These are phyloP conservation scores for Leucania comma DNA, from an alignment of 2,888 invertebrate genomes.

Conservation along the genomic window DNA sequence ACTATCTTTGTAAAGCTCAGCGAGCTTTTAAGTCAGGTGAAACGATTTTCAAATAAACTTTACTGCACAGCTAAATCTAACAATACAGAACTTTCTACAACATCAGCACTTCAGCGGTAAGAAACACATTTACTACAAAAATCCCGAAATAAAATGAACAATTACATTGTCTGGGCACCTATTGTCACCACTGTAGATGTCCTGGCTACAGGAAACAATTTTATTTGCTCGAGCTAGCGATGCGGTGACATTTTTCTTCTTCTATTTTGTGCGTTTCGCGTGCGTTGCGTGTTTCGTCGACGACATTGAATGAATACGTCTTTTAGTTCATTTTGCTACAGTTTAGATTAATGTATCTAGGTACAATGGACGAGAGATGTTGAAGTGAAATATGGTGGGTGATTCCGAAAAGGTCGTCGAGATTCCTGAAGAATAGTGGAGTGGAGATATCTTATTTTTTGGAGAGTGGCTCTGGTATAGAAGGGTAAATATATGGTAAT, in stretches of 20 bases:
- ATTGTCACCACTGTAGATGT: constrained; percentile 67
- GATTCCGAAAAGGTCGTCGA: constrained; percentile 38
- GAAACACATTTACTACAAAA: constrained; percentile 32
- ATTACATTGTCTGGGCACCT: constrained; percentile 52
- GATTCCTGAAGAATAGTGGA: constrained; percentile 39
- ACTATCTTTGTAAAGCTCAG: constrained; percentile 4
- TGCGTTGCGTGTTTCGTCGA: constrained; percentile 75
- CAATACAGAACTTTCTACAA: constrained; percentile 27
- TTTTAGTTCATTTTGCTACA: constrained; percentile 72
- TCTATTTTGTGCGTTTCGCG: constrained; percentile 79
- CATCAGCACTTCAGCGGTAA: constrained; percentile 33
- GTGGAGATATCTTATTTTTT: constrained; percentile 34
- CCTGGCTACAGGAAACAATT: constrained; percentile 81
- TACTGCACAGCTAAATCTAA: constrained; percentile 1
- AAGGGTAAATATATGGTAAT: background rate
- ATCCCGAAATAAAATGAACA: constrained; percentile 53
- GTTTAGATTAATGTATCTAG: constrained; percentile 69
- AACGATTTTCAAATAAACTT: constrained; percentile 35
- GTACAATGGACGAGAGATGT: constrained; percentile 52
- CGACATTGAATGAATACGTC: constrained; percentile 77
- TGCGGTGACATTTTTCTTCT: constrained; percentile 79
- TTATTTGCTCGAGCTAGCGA: constrained; percentile 82
- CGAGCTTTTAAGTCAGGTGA: constrained; percentile 27
- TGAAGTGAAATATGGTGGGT: constrained; percentile 56
- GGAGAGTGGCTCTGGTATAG: background rate